Conservation (phyloP, 1,140 invertebrate genomes). For the Zaprionus inermis region DNA sequence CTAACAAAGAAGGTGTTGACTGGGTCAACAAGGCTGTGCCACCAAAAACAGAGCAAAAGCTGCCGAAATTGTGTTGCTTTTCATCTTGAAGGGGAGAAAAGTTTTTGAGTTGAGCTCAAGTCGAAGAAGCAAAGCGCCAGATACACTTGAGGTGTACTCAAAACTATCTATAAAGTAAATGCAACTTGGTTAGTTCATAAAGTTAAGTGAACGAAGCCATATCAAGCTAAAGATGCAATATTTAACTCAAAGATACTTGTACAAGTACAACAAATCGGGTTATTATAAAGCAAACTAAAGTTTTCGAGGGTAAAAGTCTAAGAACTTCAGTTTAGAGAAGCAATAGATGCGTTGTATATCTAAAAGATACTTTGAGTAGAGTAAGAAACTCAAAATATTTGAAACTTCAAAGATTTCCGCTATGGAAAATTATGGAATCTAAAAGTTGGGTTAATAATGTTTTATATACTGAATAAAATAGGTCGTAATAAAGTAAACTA, state of each 20-base stretch:
- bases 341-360: background rate
- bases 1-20: constrained; percentile 28
- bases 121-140: background rate
- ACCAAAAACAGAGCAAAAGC: constrained; percentile 6
- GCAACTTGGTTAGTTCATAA: background rate
- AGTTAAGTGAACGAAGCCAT: background rate
- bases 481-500: background rate
- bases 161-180: constrained; percentile 3
- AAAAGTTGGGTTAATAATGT: too few relatives aligned
- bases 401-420: too few relatives aligned
- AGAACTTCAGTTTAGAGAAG: background rate
- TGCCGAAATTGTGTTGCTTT: constrained; percentile 3
- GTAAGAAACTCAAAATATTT: background rate
- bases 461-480: background rate
- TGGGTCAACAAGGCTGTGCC: constrained; percentile 21
- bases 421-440: too few relatives aligned
- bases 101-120: background rate
- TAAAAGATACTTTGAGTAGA: background rate
- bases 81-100: background rate
- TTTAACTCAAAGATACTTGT: constrained; percentile 22
- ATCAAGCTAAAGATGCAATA: constrained; percentile 2
- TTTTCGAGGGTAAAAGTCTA: background rate
- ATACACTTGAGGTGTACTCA: background rate
- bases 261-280: constrained; percentile 2
- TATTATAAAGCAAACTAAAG: constrained; percentile 9